Evolutionary conservation across 2,797 vertebrate species (phyloP).

Genomic region (Sibirionetta formosa): DNA sequence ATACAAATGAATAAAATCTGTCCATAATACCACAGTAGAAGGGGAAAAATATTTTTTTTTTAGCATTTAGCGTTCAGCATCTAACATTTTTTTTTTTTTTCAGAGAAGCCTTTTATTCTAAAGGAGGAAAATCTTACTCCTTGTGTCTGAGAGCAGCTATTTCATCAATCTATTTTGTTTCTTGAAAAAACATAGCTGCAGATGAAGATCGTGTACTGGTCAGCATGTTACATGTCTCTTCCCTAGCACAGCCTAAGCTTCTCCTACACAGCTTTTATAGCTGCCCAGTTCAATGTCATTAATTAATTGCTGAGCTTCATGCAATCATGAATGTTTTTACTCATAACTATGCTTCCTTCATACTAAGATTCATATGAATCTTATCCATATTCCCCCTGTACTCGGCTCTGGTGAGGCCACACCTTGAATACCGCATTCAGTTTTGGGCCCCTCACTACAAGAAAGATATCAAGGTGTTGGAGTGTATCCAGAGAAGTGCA

Average conservation of each 20-base stretch:
- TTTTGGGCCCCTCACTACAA: too few species aligned
- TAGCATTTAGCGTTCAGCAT: not conserved
- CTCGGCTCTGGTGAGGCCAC: too few species aligned
- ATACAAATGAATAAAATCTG: not conserved
- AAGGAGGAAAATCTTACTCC: not conserved
- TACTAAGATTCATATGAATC: not conserved
- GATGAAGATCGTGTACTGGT: not conserved
- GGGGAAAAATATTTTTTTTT: not conserved
- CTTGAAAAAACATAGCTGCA: not conserved
- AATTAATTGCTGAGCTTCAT: not conserved
- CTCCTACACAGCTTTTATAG: not conserved
- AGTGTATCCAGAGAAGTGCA: too few species aligned
- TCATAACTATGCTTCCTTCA: not conserved
- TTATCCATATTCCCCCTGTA: too few species aligned
- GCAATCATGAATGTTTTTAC: not conserved
- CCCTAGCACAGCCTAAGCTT: rapidly evolving
- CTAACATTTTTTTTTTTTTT: not conserved
- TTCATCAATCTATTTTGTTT: not conserved
- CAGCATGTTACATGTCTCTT: not conserved
- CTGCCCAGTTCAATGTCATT: not conserved
- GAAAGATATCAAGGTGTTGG: too few species aligned
- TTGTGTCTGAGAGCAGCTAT: not conserved
- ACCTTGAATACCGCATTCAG: too few species aligned
- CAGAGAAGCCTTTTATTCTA: not conserved
- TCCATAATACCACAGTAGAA: not conserved